Base-by-base conservation (phyloP, 2,888 invertebrate genomes). In the Drosophila prostipennis region DNA sequence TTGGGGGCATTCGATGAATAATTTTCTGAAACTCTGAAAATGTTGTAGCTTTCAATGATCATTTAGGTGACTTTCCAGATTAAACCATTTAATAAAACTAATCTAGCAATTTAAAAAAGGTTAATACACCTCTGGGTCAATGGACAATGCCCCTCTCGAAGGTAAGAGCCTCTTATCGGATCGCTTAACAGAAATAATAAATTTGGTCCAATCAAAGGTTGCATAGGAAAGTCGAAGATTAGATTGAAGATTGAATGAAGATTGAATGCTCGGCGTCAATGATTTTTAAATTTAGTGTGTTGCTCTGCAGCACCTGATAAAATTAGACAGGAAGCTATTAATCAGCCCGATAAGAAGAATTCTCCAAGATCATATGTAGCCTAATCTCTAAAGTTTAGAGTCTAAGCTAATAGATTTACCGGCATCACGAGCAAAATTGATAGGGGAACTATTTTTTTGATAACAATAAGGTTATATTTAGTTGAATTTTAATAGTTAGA, bases 151-250 rank as follows among this genome's bases (percentile, higher is more conserved):
- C 59, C 54, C 42, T 23, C 13, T 40, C n/a, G 11, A 26, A 46
- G 14, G 32, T 32, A 10, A 46, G 10, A 29, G 8, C 10, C 36
- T 6, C 56, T 29, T 37, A 60, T 56, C 56, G 11, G 16, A 40
- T 19, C 11, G 6, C 0, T 3, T 8, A 6, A 29, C 23, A 19
- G n/a, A 55, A 55, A 60, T 61, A 61, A 8, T 34, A 4, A 19
- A 48, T 34, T n/a, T 39, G 52, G 51, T 57, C 37, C 57, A 51
- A 51, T 37, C 48, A 48, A 48, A 46, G 29, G 46, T 46, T 46
- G 46, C 32, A 11, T 32, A 3, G 2, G 11, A 16, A 46, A 32
- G n/a, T 11, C 7, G 29, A 51, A 29, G 57, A 57, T 57, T 40
- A 57, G 57, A 57, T 52, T 19, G 19, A n/a, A n/a, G n/a, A n/a